phyloP scores from a whole-genome alignment of 2,888 invertebrate species.

The Drosophila subquinaria region DNA sequence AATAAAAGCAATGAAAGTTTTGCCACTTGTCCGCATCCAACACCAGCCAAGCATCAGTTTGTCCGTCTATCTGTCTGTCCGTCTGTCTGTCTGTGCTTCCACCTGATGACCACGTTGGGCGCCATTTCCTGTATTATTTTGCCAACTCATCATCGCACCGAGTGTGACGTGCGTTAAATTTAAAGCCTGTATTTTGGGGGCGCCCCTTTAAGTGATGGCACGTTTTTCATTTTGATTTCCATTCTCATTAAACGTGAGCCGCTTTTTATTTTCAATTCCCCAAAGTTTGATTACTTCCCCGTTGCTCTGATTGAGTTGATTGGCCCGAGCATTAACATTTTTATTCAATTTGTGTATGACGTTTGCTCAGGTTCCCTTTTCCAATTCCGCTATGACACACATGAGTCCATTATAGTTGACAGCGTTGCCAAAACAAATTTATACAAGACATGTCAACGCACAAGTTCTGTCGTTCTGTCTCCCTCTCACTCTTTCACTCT shows the following conservation, averaged over 20 bases:
- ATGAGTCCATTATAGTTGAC: constrained; percentile 78
- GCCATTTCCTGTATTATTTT: constrained; percentile 59
- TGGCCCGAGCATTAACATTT: constrained; percentile 71
- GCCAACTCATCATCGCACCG: constrained; percentile 64
- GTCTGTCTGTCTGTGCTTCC: not conserved
- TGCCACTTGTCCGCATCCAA: constrained; percentile 57
- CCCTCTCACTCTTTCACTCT: constrained; percentile 10
- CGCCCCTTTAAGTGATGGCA: constrained; percentile 37
- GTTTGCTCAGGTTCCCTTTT: constrained; percentile 37
- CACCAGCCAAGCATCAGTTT: constrained; percentile 24
- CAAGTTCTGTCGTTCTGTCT: constrained; percentile 3
- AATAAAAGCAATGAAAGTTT: constrained; percentile 73
- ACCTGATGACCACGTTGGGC: constrained; percentile 29
- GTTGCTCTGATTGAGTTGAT: constrained; percentile 44
- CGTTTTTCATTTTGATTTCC: constrained; percentile 32
- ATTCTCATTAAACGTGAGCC: constrained; percentile 32
- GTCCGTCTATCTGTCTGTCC: constrained; percentile 1
- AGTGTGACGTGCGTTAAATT: constrained; percentile 50
- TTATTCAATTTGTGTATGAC: constrained; percentile 73
- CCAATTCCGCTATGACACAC: constrained; percentile 51
- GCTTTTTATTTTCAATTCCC: constrained; percentile 47
- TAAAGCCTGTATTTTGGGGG: constrained; percentile 47
- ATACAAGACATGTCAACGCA: constrained; percentile 58
- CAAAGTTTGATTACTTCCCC: constrained; percentile 51
- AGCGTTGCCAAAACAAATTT: constrained; percentile 70